Evolutionary conservation across 2,113 vertebrate species (phyloP), one percentile per base, ranked within the genome.

Genomic region (Pipa parva): DNA sequence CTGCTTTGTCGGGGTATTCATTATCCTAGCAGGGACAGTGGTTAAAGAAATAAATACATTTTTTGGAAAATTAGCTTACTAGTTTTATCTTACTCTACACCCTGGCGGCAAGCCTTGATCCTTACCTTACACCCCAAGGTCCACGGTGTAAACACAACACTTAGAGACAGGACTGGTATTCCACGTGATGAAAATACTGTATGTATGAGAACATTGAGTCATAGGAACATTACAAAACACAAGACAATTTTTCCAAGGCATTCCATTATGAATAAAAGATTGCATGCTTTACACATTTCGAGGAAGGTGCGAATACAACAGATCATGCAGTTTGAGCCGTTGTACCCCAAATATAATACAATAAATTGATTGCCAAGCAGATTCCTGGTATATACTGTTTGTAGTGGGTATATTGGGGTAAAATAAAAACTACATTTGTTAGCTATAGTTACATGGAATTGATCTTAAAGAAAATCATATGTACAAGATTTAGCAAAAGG

Each of bases 151-250:
- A 81, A 75, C 77, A 76, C 77, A 78, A 87, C 84, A 87, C 76
- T 87, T 87, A 88, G 82, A 88, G 79, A 85, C 82, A 88, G 72
- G 83, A 85, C 61, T 89, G 85, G 86, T 84, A 87, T 77, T 87
- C 81, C 78, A 85, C 81, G 84, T 85, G 86, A 77, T 85, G 84
- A 77, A 84, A 76, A 85, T 83, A 88, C 81, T 76, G 78, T 74
- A 85, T 85, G 80, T 74, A 83, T 84, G 83, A 76, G 85, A 88
- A 80, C 79, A 79, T 80, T 80, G 78, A 80, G 71, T 84, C 75
- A 86, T 71, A 81, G 79, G 87, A 79, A 85, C 71, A 84, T 78
- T 81, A 88, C 83, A 86, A 85, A 77, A 85, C 63, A 80, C 80
- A 84, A 74, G n/a, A n/a, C 77, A 76, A 77, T 74, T 75, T 84